Percentiles rank a stretch among this genome's conserved stretches.
Conservation (phyloP, 2,113 vertebrate species). For the Balaeniceps rex region DNA sequence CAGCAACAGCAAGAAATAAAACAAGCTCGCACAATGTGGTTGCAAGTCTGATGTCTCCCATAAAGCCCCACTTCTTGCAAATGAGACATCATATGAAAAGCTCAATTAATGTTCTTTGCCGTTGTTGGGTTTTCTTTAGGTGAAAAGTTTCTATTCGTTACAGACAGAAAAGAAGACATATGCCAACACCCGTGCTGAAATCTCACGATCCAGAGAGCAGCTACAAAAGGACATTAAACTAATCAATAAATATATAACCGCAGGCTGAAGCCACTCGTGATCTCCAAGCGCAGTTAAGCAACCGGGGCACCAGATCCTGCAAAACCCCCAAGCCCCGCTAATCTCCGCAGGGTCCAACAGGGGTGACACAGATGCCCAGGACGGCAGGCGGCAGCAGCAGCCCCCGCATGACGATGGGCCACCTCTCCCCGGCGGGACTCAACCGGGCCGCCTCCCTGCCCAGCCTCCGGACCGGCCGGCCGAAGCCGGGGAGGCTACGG, state of each 20-base stretch:
- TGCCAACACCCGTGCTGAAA: not conserved
- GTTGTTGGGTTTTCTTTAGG: not conserved
- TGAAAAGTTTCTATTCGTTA: not conserved
- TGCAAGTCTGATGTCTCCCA: rapidly evolving
- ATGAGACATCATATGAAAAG: rapidly evolving
- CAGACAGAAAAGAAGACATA: not conserved
- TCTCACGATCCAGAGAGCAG: not conserved
- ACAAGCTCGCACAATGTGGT: not conserved
- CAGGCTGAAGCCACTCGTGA: not conserved
- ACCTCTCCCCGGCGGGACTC: not conserved
- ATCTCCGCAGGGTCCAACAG: no score
- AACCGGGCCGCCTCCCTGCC: not conserved
- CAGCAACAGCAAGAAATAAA: not conserved
- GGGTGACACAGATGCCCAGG: not conserved
- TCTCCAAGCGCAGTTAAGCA: not conserved
- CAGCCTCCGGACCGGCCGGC: not conserved
- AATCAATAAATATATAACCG: not conserved
- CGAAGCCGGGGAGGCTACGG: no score
- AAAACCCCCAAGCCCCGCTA: not conserved
- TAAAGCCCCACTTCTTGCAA: not conserved
- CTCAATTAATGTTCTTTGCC: not conserved
- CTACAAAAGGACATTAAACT: not conserved
- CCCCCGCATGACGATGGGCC: not conserved
- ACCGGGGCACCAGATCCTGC: no score
- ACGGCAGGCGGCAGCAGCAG: not conserved